Conservation (phyloP, 2,797 vertebrate species). For the Oreonectes daqikongensis region DNA sequence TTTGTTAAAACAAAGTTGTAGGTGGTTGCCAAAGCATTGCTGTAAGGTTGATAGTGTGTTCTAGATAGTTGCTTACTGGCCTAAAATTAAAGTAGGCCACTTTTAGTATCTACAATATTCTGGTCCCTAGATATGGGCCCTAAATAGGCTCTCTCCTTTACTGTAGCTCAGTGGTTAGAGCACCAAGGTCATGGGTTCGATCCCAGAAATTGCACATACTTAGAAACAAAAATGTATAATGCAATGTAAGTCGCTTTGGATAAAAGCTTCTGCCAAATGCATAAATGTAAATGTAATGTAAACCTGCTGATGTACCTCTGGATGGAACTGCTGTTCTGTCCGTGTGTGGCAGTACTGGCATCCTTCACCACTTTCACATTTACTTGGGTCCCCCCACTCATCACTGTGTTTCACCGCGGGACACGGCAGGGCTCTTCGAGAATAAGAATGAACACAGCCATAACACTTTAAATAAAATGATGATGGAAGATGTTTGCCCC, state of each 20-base stretch:
- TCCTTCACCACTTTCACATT: conserved; percentile 92
- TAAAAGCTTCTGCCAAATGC: too few species aligned
- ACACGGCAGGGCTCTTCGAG: conserved; percentile 88
- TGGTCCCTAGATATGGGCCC: background rate
- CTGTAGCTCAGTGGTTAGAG: too few species aligned
- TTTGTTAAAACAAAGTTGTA: too few species aligned
- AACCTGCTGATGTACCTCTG: conserved; percentile 81
- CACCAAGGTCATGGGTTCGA: too few species aligned
- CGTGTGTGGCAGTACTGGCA: conserved; percentile 98
- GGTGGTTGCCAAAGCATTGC: background rate
- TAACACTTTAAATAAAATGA: background rate
- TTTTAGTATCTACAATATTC: background rate
- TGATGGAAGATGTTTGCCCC: background rate
- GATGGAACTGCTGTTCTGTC: conserved; percentile 98
- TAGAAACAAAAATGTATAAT: too few species aligned
- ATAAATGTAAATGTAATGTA: too few species aligned
- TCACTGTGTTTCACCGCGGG: conserved; percentile 97
- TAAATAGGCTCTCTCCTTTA: background rate
- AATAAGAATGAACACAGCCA: conserved; percentile 11
- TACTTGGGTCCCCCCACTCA: conserved; percentile 98
- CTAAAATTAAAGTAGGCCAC: too few species aligned
- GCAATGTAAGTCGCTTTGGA: too few species aligned
- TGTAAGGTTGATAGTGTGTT: too few species aligned
- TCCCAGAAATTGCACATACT: too few species aligned
- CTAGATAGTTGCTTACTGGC: too few species aligned